Base-by-base conservation (phyloP, 2,888 invertebrate species). In the Lordiphosa fenestrarum region DNA sequence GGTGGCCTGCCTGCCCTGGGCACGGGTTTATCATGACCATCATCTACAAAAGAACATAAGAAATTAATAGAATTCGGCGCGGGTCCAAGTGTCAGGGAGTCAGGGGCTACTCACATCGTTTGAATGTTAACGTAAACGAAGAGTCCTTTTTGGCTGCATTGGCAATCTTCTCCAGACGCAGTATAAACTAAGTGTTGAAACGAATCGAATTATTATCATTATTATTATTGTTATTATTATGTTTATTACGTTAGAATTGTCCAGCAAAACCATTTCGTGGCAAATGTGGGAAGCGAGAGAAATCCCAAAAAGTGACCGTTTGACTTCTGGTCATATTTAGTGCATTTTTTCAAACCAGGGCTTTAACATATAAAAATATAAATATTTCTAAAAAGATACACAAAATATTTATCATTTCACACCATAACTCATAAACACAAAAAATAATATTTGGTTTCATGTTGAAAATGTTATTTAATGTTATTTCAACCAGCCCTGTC, bases 91-190 rank as follows among this genome's bases (percentile, higher is more conserved):
- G 30, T 30, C 30, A 10, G 15, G n/a, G n/a, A 15, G 15, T 15
- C 15, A 15, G 9, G 7, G 10, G 9, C 3, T 54, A 93, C 95
- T 94, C 92, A 96, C 97, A 98, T 92, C 96, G 92, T 91, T 98
- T 98, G 92, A 98, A 96, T 39, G 96, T 96, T 89, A 98, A 93
- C 37, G 93, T 93, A 47, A 98, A 94, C 42, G 96, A 94, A 49
- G 96, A 96, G 68, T 92, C 91, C 56, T 90, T 87, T 80, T 95
- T 94, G n/a, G 96, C 94, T 86, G 94, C 95, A 89, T 95, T 95
- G 86, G 98, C 98, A 85, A 98, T 75, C 54, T 87, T 89, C 57
- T 89, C 88, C 41, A 89, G 66, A 3, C 87, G 82, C 61, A 86
- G 57, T 61, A 89, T 88, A 50, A 89, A 89, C 89, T 89, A 54